Conservation (phyloP, 2,888 invertebrate species). For the Eudasyphora cyanicolor region DNA sequence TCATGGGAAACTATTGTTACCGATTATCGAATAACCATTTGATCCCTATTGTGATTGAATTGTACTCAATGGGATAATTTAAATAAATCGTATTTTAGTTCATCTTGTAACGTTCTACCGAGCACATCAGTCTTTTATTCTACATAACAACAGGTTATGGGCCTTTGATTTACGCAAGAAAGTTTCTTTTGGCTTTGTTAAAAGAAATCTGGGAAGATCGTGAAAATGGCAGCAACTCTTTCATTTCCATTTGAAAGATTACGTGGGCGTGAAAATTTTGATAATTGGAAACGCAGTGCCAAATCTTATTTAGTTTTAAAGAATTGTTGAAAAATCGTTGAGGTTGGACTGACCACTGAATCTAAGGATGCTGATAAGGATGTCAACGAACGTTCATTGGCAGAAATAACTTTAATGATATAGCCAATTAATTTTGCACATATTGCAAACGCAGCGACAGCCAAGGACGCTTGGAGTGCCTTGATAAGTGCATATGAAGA, state of each 20-base stretch:
- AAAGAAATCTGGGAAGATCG: not conserved
- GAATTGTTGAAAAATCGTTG: too few relatives aligned
- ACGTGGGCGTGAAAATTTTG: not conserved
- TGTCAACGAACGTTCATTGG: not conserved
- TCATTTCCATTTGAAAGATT: conserved; percentile 54
- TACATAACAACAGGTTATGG: conserved; percentile 33
- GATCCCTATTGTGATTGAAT: too few relatives aligned
- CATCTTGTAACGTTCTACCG: not conserved
- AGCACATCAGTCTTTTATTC: not conserved
- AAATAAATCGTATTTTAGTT: not conserved
- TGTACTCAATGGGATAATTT: too few relatives aligned
- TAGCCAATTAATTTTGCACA: conserved; percentile 18
- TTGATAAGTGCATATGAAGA: conserved; percentile 2
- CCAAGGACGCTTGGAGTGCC: conserved; percentile 11
- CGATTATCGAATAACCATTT: too few relatives aligned
- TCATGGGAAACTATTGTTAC: too few relatives aligned
- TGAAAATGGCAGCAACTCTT: conserved; percentile 22
- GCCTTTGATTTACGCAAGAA: not conserved
- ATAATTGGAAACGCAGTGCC: too few relatives aligned
- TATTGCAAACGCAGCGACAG: not conserved
- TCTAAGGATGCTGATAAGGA: not conserved
- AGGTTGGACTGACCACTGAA: not conserved
- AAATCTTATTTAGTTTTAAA: too few relatives aligned
- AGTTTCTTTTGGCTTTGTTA: not conserved
- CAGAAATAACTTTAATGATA: conserved; percentile 26